Evolutionary conservation across 2,113 vertebrate genomes (phyloP), one percentile per base, ranked within the genome.

Genomic region (Climacteris rufus): DNA sequence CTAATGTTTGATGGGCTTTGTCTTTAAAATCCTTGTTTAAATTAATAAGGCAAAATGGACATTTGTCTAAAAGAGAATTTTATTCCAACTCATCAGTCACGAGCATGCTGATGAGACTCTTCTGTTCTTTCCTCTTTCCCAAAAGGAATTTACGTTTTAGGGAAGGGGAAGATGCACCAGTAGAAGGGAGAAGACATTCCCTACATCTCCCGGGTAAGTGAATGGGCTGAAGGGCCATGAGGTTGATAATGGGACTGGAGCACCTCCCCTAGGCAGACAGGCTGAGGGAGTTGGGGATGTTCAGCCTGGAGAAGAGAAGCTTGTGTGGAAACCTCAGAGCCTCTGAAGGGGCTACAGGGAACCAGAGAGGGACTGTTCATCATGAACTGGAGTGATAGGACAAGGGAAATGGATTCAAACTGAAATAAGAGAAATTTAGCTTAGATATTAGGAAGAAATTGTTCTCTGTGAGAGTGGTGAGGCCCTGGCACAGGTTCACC

Each of bases 1-100:
- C 97, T 98, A 98, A 98, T 97, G 97, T 95, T 98, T 97, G 97
- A 98, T 96, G 96, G 97, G 96, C 97, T 98, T 97, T 96, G 96
- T 97, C 97, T 98, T 97, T 96, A 95, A 97, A 97, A 95, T 95
- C 95, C 94, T 87, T 90, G 85, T 96, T 96, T 96, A 96, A 98
- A 98, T 98, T 96, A 97, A 97, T 90, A 95, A 94, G 95, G 88
- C 88, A 96, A 97, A 98, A 96, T 96, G 97, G 98, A 96, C 98
- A 96, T 97, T 97, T 90, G 95, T 96, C 97, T 95, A 76, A 78
- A 96, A 81, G 95, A 94, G 93, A 96, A 68, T 92, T 93, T 87
- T 54, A 92, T 81, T 93, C 95, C 93, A 47, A 92, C 90, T 83
- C 91, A 93, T 97, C 97, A 93, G 95, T 87, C 76, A 72, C 28